Evolutionary conservation across 2,797 vertebrate species (phyloP).

Genomic region (Hirundo rustica): DNA sequence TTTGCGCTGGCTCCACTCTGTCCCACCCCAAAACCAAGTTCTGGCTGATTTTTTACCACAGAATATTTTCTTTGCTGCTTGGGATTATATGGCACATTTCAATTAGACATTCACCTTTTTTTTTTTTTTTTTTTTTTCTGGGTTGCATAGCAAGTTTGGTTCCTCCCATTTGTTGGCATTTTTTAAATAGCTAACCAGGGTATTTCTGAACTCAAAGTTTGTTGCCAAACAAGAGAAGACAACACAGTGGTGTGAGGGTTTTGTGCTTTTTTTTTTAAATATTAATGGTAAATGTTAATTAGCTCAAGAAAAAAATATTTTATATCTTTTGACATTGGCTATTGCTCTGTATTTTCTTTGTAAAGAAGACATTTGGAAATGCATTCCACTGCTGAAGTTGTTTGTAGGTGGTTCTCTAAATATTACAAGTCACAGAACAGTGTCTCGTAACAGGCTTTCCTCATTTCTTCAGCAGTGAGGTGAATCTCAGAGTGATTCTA

Average conservation of each 20-base stretch:
- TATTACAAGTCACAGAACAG: neutral
- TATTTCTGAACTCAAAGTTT: neutral
- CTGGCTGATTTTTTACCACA: neutral
- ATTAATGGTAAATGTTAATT: neutral
- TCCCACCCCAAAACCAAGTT: constrained; percentile 59
- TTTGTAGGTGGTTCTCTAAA: neutral
- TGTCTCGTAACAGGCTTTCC: neutral
- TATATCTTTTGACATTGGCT: neutral
- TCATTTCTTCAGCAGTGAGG: neutral
- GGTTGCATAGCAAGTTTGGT: neutral
- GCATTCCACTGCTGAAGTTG: neutral
- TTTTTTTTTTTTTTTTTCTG: neutral
- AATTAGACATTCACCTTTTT: neutral
- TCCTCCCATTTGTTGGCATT: constrained; percentile 26
- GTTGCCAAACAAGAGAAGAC: neutral
- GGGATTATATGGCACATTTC: constrained; percentile 1
- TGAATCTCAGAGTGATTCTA: neutral
- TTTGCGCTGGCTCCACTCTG: neutral
- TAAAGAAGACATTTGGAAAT: neutral
- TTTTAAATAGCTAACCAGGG: neutral
- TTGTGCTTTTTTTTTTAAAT: accelerated
- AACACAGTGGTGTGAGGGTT: no score
- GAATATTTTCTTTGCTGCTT: constrained; percentile 15
- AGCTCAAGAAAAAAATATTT: neutral
- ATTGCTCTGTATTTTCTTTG: neutral